These are phyloP conservation scores for Zaprionus kolodkinae DNA, from an alignment of 1,140 invertebrate species.

Conservation along the genomic window DNA sequence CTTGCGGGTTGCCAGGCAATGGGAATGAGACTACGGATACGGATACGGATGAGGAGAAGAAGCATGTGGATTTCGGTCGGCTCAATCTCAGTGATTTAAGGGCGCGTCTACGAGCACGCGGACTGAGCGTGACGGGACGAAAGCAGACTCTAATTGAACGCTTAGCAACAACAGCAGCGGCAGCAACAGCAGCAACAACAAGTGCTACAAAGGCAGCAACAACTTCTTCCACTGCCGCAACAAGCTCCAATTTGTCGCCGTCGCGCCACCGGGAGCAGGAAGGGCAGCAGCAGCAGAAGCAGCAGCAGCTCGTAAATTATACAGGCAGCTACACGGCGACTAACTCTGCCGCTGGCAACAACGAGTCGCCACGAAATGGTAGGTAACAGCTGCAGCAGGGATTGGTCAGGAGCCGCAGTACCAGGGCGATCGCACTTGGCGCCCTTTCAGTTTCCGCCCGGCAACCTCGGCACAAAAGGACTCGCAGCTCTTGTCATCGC, in stretches of 20 bases:
- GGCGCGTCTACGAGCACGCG: slow-evolving; percentile 63
- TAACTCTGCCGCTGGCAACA: slow-evolving; percentile 27
- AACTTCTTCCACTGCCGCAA: slow-evolving; percentile 12
- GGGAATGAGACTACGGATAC: background rate
- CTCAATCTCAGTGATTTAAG: slow-evolving; percentile 69
- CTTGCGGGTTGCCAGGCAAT: slow-evolving; percentile 27
- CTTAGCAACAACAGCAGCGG: slow-evolving; percentile 44
- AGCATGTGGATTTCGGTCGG: slow-evolving; percentile 51
- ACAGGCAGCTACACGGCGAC: slow-evolving; percentile 13
- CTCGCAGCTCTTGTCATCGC: slow-evolving; percentile 13
- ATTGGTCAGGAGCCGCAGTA: background rate
- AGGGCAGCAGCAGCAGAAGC: background rate
- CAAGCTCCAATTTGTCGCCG: slow-evolving; percentile 60
- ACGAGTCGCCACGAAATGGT: slow-evolving; percentile 1
- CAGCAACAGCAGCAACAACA: slow-evolving; percentile 5
- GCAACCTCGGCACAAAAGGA: slow-evolving; percentile 4
- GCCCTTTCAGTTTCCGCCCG: slow-evolving; percentile 2
- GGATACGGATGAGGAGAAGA: background rate
- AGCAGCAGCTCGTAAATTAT: slow-evolving; percentile 60
- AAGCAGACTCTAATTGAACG: slow-evolving; percentile 71
- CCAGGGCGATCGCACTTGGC: background rate
- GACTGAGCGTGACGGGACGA: slow-evolving; percentile 63
- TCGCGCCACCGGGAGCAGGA: slow-evolving; percentile 26
- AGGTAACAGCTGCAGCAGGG: background rate
- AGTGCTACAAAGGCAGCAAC: slow-evolving; percentile 6